A percentile compares a stretch with the other conserved stretches of the same genome.
These are phyloP conservation scores for Phlogophora meticulosa DNA, from an alignment of 2,888 invertebrate species.

Conservation along the genomic window DNA sequence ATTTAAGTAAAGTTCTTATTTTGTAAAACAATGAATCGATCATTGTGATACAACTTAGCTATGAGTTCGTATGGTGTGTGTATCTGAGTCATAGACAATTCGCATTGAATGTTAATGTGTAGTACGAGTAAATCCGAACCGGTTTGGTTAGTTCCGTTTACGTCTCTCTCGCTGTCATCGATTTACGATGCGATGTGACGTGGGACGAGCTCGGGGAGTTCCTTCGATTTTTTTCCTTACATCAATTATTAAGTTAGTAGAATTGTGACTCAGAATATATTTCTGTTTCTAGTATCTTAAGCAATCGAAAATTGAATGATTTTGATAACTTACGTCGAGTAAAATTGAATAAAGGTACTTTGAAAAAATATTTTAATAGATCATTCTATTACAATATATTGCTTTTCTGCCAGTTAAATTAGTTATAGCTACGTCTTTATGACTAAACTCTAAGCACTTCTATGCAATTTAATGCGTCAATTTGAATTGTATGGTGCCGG, in stretches of 20 bases:
- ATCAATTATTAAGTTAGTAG: conserved; percentile 21
- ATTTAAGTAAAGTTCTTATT: not conserved
- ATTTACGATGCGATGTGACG: conserved; percentile 54
- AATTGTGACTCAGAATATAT: conserved; percentile 25
- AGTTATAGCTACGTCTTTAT: not conserved
- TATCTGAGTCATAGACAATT: conserved; percentile 56
- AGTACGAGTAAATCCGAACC: conserved; percentile 57
- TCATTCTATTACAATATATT: conserved; percentile 1
- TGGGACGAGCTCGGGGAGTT: conserved; percentile 57
- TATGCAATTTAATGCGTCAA: not conserved
- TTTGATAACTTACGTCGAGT: no score
- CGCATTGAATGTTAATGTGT: conserved; percentile 61
- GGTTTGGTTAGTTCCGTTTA: conserved; percentile 65
- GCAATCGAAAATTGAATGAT: no score
- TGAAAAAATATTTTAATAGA: not conserved
- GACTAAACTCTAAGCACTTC: not conserved
- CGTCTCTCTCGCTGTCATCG: conserved; percentile 59
- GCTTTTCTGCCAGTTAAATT: not conserved
- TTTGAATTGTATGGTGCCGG: not conserved
- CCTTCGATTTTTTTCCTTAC: conserved; percentile 28
- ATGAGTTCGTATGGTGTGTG: conserved; percentile 16
- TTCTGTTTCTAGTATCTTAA: conserved; percentile 1
- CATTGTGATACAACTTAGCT: conserved; percentile 6
- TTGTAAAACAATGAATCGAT: not conserved
- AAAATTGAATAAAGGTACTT: no score